Evolutionary conservation across 2,888 invertebrate genomes (phyloP), one percentile per base, ranked within the genome.

Genomic region (Meghimatium bilineatum): DNA sequence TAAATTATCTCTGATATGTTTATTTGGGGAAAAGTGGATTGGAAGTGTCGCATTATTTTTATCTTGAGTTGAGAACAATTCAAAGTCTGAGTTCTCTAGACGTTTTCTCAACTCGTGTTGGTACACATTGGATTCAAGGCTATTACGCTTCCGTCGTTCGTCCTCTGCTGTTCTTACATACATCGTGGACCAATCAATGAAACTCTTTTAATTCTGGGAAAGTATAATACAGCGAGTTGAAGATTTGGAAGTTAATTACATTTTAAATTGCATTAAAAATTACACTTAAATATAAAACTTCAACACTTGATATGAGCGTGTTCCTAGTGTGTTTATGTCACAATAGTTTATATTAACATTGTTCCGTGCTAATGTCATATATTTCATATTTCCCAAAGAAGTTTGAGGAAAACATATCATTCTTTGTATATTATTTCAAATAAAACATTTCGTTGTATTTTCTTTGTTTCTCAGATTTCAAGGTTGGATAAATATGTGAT

Each of bases 81-180:
- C 12, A 0, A 49, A 14, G 34, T 75, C n/a, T 29, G 75, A 10
- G n/a, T 52, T 49, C 3, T 17, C 56, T n/a, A 49, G 29, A 34
- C 3, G 1, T 34, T 52, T 75, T 52, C 75, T 75, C 20, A 75
- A 52, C 52, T 49, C 23, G 8, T 49, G 56, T n/a, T 75, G 44
- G 17, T 5, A 52, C 32, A 49, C 29, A 34, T 52, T 75, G 3
- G 10, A 6, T 52, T 49, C 5, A 20, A 49, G 6, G 1, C 26
- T 75, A 23, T 75, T 52, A n/a, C 8, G 1, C 20, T 49, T 75
- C 23, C n/a, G 3, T 23, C 49, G 5, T n/a, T 10, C 52, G 8
- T 49, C 75, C 14, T 75, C 75, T 52, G 75, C 52, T 44, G 49
- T 75, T 52, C 49, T 75, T n/a, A 75, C 44, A 52, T 52, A n/a